Evolutionary conservation across 35 echinoderm and acorn worm species (phyloP), one percentile per base, ranked within the genome.

Genomic region (Patiria miniata): DNA sequence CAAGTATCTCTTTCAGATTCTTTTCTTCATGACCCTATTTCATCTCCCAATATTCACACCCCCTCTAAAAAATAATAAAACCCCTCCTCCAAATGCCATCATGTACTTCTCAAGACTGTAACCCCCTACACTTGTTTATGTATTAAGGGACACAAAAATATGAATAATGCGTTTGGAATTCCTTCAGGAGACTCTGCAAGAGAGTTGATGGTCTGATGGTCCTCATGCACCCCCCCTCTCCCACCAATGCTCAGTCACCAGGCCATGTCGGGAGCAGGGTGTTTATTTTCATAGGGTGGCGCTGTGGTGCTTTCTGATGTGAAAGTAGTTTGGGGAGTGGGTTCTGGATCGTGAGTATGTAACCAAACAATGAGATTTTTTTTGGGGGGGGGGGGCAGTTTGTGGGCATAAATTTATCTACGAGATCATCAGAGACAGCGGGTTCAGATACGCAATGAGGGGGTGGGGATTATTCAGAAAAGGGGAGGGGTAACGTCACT

Each of bases 131-230:
- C 65, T 73, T 73, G 65, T 73, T 73, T 73, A 73, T 34, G 65
- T 23, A n/a, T n/a, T 30, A 34, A 8, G 42, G 42, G 42, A 47
- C 4, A 47, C 4, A 47, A 47, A 73, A 73, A 28, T 73, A 73
- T 73, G 65, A 73, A 73, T 73, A 73, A 73, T 73, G 65, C 26
- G 65, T 73, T 73, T 30, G 65, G 65, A 73, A 73, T 73, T 73
- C 65, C 65, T 32, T 14, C 65, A 28, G 23, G 65, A 73, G 34
- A 73, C 26, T 4, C 42, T 73, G 34, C 65, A 73, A 47, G 14
- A 73, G 19, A 14, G 65, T 73, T 73, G 10, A 30, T 12, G 65
- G 65, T 73, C 26, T 73, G 65, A 73, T 34, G 29, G 14, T 23
- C 26, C 0, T 26, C 21, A 73, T 30, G 29, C 21, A 9, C 6